Conservation (phyloP, 1,140 invertebrate species). For the Calosoma granatense region DNA sequence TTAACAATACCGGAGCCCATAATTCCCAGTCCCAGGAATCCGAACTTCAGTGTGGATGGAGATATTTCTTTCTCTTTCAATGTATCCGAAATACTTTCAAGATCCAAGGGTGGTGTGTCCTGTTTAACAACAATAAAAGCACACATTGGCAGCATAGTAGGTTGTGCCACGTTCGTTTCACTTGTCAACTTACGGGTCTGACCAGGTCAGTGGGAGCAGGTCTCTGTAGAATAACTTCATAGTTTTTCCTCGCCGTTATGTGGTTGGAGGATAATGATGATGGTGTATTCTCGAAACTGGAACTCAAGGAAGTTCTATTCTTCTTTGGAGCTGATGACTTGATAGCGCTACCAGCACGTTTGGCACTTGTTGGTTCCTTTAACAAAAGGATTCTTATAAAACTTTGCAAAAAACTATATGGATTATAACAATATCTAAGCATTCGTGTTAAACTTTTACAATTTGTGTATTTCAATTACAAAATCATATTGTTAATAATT, state of each 20-base stretch:
- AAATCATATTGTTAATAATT: too few species aligned
- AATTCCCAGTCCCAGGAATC: constrained; percentile 89
- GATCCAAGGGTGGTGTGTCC: constrained; percentile 64
- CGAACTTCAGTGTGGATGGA: constrained; percentile 80
- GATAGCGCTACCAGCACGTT: constrained; percentile 13
- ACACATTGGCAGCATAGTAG: too few species aligned
- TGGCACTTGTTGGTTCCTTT: constrained; percentile 10
- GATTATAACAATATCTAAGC: too few species aligned
- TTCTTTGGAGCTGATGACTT: constrained; percentile 14
- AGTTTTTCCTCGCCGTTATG: constrained; percentile 15
- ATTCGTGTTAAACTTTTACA: too few species aligned
- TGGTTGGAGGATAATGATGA: constrained; percentile 15
- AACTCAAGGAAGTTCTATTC: constrained; percentile 11
- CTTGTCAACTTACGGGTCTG: constrained; percentile 59
- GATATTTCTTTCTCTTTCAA: constrained; percentile 78
- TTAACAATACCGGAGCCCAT: constrained; percentile 96
- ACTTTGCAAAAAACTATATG: too few species aligned
- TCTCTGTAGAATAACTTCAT: constrained; percentile 44
- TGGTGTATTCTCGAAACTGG: constrained; percentile 14
- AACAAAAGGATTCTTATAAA: too few species aligned
- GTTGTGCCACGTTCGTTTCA: background rate
- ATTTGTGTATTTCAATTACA: too few species aligned
- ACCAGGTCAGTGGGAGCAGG: constrained; percentile 54
- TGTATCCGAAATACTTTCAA: constrained; percentile 66
- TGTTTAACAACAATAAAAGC: too few species aligned